Base-by-base conservation (phyloP, 2,113 vertebrate genomes). In the Heterotis niloticus region DNA sequence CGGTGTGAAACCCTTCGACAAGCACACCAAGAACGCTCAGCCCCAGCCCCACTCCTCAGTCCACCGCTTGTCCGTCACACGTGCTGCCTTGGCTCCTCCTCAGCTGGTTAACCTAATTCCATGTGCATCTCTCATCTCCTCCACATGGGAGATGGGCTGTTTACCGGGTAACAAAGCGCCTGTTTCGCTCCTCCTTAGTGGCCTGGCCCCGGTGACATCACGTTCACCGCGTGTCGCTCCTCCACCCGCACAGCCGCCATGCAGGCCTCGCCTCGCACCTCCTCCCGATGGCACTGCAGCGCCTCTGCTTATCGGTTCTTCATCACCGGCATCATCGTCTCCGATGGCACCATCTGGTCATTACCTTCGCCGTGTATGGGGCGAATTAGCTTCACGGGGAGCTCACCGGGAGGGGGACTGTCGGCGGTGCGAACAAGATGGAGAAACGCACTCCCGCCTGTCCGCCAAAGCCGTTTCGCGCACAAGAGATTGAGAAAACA, bases 401-500 rank as follows among this genome's bases (percentile, higher is more conserved):
- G 73, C 74, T 80, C 54, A 65, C 78, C 71, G 34, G 89, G 78
- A 88, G 86, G 84, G 82, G 88, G 86, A 85, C 86, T 85, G 88
- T 88, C 84, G 83, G 81, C 78, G 79, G 85, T 85, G 75, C 83
- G 78, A 81, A 86, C 84, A 88, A 90, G 89, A 91, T 89, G 87
- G 87, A 90, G 90, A 89, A 86, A 85, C 75, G 78, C 85, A 84
- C 85, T 80, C 84, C 20, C 82, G 87, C 84, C 87, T 87, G 88
- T 91, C 91, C 88, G 87, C 84, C 83, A 82, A 78, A 80, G 89
- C 88, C 90, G 88, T 86, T 88, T 86, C 75, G 82, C 78, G 76
- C 81, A 75, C 81, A 81, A 83, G 82, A 88, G 85, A 87, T 78
- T 84, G 82, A 66, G 79, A 83, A 81, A 88, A 83, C 86, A 79